Percentiles rank a stretch among this genome's conserved stretches.
phyloP scores from a whole-genome alignment of 2,888 invertebrate genomes.

The Eledone cirrhosa region DNA sequence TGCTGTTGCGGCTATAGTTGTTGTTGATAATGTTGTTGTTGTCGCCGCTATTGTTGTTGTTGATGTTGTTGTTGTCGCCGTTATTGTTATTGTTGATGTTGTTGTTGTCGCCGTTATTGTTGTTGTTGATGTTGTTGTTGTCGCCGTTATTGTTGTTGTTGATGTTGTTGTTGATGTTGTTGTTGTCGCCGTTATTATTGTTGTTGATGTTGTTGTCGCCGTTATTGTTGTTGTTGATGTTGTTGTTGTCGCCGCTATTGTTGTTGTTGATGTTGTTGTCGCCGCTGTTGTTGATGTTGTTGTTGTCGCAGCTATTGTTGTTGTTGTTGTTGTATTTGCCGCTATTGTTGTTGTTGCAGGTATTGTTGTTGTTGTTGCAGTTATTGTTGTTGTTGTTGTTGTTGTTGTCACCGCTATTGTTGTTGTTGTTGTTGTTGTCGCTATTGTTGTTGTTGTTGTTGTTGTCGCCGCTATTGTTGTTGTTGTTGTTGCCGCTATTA shows the following conservation, averaged over 20 bases:
- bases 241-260: not conserved
- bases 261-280: not conserved
- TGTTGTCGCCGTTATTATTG: not conserved
- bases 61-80: not conserved
- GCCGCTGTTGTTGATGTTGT: too few species aligned
- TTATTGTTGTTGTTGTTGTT: conserved; percentile 35
- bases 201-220: not conserved
- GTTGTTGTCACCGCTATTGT: conserved; percentile 16
- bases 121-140: too few species aligned
- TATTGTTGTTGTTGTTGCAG: too few species aligned
- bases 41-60: not conserved
- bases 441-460: conserved; percentile 5
- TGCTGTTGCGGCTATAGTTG: too few species aligned
- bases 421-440: conserved; percentile 12
- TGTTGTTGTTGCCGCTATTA: not conserved
- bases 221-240: not conserved
- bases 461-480: conserved; percentile 1
- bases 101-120: too few species aligned
- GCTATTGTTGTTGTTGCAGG: too few species aligned
- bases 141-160: not conserved
- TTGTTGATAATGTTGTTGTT: not conserved
- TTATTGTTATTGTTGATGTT: not conserved
- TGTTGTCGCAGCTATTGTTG: too few species aligned
- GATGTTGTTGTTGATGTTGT: not conserved
- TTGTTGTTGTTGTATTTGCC: too few species aligned